Evolutionary conservation across 1,140 invertebrate genomes (phyloP).

Genomic region (Temnothorax nylanderi): DNA sequence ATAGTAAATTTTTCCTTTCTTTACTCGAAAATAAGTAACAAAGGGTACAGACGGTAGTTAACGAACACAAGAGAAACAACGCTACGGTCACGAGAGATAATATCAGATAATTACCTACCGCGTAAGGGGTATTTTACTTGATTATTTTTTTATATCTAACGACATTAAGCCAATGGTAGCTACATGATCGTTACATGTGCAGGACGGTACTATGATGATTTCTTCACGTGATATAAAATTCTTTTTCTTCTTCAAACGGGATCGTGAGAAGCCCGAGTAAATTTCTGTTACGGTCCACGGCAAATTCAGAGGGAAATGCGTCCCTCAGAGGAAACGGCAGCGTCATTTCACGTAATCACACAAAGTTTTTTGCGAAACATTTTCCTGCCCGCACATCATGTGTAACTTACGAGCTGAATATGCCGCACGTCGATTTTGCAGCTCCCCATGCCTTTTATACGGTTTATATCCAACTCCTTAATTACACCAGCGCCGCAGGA

Average conservation of each 20-base stretch:
- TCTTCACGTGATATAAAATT: not conserved
- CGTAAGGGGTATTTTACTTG: not conserved
- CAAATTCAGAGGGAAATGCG: conserved; percentile 9
- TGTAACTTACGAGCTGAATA: conserved; percentile 24
- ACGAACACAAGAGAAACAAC: not conserved
- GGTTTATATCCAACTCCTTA: conserved; percentile 48
- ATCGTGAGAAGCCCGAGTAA: not conserved
- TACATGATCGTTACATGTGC: not conserved
- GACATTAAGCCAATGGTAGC: not conserved
- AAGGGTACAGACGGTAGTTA: not conserved
- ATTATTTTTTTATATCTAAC: not conserved
- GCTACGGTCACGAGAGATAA: not conserved
- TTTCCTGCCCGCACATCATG: conserved; percentile 24
- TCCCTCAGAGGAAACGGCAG: not conserved
- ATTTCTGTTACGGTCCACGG: conserved; percentile 30
- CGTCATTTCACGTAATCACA: conserved; percentile 39
- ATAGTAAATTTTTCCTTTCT: not conserved
- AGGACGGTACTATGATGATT: not conserved
- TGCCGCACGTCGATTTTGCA: conserved; percentile 27
- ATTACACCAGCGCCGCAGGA: conserved; percentile 32
- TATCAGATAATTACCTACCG: conserved; percentile 12
- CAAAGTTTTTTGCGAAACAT: conserved; percentile 35
- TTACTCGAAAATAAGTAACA: not conserved
- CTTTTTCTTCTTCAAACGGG: not conserved
- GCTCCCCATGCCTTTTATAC: conserved; percentile 8